Conservation (phyloP, 2,888 invertebrate species). For the Biston stratarius region DNA sequence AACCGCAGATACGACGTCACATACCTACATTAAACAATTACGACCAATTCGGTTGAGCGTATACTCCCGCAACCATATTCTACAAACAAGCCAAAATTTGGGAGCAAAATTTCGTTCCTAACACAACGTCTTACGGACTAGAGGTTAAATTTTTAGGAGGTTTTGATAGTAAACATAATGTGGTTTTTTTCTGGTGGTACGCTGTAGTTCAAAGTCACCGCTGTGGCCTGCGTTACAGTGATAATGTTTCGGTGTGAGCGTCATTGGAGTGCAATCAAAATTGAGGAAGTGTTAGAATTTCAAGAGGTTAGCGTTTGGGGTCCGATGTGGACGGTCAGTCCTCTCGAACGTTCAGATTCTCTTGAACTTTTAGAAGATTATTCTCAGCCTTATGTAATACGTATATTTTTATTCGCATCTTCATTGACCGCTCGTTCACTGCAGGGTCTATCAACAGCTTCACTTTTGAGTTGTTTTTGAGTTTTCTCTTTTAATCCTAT, state of each 20-base stretch:
- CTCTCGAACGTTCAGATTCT: constrained; percentile 6
- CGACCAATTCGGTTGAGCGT: constrained; percentile 63
- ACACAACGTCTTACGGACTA: constrained; percentile 1
- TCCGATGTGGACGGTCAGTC: constrained; percentile 10
- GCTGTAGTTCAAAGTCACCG: constrained; percentile 76
- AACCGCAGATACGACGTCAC: constrained; percentile 51
- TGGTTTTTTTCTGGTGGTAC: constrained; percentile 25
- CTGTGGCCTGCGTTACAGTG: constrained; percentile 43
- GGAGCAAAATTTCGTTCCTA: constrained; percentile 8
- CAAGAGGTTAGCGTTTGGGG: constrained; percentile 16
- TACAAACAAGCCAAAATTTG: constrained; percentile 31
- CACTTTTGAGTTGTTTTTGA: too few species aligned
- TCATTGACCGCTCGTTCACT: too few species aligned
- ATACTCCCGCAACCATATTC: constrained; percentile 56
- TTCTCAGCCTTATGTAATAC: not conserved
- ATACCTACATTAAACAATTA: constrained; percentile 73
- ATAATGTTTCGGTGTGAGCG: constrained; percentile 47
- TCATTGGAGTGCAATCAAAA: constrained; percentile 39
- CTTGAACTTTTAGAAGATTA: not conserved
- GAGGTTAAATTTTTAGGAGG: not conserved
- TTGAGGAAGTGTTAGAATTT: constrained; percentile 42
- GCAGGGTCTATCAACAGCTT: too few species aligned
- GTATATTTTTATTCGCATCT: too few species aligned
- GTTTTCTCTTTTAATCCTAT: too few species aligned
- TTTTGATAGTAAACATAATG: constrained; percentile 1